Evolutionary conservation across 37 sponge, comb jelly and placozoan species (phyloP), one percentile per base, ranked within the genome.

Genomic region (Oopsacas minuta): DNA sequence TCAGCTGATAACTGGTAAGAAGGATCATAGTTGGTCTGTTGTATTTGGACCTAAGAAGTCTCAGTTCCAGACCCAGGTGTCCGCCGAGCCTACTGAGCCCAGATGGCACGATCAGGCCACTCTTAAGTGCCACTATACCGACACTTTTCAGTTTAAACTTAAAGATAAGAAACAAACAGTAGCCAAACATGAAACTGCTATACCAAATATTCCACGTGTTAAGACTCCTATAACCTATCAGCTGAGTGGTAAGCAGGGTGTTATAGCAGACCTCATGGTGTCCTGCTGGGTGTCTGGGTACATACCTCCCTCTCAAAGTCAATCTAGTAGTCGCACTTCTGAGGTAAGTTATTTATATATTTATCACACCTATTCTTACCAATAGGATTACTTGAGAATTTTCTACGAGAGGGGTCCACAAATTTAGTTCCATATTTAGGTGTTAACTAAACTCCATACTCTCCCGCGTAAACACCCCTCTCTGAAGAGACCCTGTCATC

Each of bases 61-160:
- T 3, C 75, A 61, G 75, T 61, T 61, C 75, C 75, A 61, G 30
- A 61, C 75, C 1, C 75, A 25, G 75, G 75, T 61, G 28, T 61
- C 75, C 32, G 30, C 75, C 28, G 75, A 61, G 28, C 75, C 75
- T 5, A 20, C 28, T 34, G 17, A 61, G 75, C 75, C 75, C 75
- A 10, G 75, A 5, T 61, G 75, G 75, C 20, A 61, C 28, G 75
- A 61, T 34, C 75, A 61, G 75, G 75, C 75, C 75, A n/a, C 75
- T 10, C 75, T 61, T 12, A 25, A 10, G 20, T 61, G 75, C 75
- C 75, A 61, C 28, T 10, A 7, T n/a, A 3, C 28, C 22, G 75
- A 61, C 28, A 5, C 30, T 5, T 61, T 61, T 34, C 22, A 61
- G 17, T 61, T 61, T n/a, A 61, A 61, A 34, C 75, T 61, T 25